Conservation (phyloP, 2,797 vertebrate species). For the Mormyrus proboscirostris region DNA sequence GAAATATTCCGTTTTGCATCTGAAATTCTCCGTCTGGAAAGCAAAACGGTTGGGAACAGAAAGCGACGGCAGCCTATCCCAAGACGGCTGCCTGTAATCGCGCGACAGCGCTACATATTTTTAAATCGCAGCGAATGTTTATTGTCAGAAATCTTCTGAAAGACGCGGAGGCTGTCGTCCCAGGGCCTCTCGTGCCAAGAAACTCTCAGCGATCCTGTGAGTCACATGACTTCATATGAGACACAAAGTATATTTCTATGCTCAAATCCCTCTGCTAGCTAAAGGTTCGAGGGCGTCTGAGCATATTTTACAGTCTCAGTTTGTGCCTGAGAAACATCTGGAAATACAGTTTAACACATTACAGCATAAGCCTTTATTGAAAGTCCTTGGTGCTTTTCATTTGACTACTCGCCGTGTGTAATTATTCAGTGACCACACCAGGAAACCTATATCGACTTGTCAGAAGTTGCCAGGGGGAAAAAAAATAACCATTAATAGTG, state of each 20-base stretch:
- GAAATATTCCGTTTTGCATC: background rate
- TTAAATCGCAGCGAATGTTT: background rate
- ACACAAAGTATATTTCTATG: background rate
- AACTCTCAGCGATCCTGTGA: background rate
- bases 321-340: background rate
- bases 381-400: background rate
- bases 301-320: background rate
- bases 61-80: background rate
- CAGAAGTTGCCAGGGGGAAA: background rate
- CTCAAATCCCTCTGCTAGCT: background rate
- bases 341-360: background rate
- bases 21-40: background rate
- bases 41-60: background rate
- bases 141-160: background rate
- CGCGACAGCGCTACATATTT: background rate
- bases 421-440: background rate
- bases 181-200: background rate
- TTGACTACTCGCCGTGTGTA: background rate
- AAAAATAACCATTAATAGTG: background rate
- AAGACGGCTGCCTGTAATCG: background rate
- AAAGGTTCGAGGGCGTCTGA: background rate
- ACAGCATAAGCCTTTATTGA: background rate
- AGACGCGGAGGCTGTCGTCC: background rate
- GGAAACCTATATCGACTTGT: background rate
- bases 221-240: background rate